Conservation (phyloP, 2,888 invertebrate species). For the Eristalinus sepulchralis region DNA sequence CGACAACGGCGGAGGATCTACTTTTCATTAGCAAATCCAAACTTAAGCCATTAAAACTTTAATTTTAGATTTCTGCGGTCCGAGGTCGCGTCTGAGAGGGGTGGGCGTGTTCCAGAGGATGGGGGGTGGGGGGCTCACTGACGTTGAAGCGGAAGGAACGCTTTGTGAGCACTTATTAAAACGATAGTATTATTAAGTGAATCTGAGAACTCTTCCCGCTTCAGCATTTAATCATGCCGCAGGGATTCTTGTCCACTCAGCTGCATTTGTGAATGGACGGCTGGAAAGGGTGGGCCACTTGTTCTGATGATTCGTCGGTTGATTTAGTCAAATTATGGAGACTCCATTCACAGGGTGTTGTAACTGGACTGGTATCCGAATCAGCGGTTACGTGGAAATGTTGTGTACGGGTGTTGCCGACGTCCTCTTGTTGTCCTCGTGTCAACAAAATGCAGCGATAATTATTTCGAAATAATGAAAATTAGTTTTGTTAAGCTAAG, state of each 20-base stretch:
- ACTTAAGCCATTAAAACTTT: constrained; percentile 63
- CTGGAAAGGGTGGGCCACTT: background rate
- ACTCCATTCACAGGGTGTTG: background rate
- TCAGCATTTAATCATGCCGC: constrained; percentile 2
- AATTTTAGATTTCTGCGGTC: constrained; percentile 51
- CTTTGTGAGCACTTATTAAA: constrained; percentile 40
- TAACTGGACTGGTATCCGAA: background rate
- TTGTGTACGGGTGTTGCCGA: background rate
- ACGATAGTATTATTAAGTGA: constrained; percentile 47
- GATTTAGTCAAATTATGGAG: constrained; percentile 19
- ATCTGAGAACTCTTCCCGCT: constrained; percentile 15
- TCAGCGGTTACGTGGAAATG: background rate
- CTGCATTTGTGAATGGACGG: background rate
- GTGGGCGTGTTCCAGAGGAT: background rate
- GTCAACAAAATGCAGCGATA: background rate
- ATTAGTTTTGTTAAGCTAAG: too few relatives aligned
- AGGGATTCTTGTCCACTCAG: constrained; percentile 24
- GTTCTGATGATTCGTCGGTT: constrained; percentile 1
- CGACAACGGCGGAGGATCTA: constrained; percentile 26
- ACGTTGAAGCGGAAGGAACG: constrained; percentile 3
- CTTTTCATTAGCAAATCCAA: constrained; percentile 61
- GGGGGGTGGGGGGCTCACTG: constrained; percentile 1
- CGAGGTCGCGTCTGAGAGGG: background rate
- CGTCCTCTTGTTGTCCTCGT: background rate
- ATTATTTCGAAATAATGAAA: background rate